These are phyloP conservation scores for Syngnathus scovelli DNA, from an alignment of 2,113 vertebrate genomes.

Conservation along the genomic window DNA sequence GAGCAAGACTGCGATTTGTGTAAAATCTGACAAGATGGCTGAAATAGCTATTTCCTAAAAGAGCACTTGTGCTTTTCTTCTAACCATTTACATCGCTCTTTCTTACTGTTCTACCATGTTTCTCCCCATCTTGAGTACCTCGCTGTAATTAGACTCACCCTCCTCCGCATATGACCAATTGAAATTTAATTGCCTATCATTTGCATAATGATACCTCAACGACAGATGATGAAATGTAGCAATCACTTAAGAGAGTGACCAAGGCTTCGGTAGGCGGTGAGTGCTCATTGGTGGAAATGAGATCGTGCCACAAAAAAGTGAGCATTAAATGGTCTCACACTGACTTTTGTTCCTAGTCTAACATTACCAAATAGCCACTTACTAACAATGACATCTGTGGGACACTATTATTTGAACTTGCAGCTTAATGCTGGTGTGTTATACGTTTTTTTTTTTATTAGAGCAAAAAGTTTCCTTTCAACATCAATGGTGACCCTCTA, in stretches of 20 bases:
- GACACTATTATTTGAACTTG: neutral
- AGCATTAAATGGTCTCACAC: slow-evolving; percentile 29
- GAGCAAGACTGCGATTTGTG: neutral
- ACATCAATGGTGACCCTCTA: neutral
- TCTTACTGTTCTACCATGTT: slow-evolving; percentile 41
- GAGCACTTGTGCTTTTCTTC: slow-evolving; percentile 5
- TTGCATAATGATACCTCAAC: slow-evolving; percentile 72
- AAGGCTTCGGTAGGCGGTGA: slow-evolving; percentile 37
- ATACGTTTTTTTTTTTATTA: neutral
- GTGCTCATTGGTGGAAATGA: slow-evolving; percentile 14
- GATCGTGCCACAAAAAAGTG: slow-evolving; percentile 12
- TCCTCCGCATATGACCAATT: slow-evolving; percentile 59
- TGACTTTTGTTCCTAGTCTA: neutral
- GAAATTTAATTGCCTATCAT: slow-evolving; percentile 72
- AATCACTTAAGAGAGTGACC: slow-evolving; percentile 72
- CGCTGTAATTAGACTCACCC: slow-evolving; percentile 65
- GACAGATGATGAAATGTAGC: slow-evolving; percentile 70
- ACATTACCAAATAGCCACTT: neutral
- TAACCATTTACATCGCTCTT: slow-evolving; percentile 32
- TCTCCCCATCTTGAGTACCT: slow-evolving; percentile 59
- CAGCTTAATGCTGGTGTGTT: neutral
- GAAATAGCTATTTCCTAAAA: slow-evolving; percentile 6
- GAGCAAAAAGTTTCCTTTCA: neutral
- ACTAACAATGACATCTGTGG: neutral
- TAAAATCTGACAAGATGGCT: neutral